Conservation (phyloP, 2,888 invertebrate species). For the Drosophila monieri region DNA sequence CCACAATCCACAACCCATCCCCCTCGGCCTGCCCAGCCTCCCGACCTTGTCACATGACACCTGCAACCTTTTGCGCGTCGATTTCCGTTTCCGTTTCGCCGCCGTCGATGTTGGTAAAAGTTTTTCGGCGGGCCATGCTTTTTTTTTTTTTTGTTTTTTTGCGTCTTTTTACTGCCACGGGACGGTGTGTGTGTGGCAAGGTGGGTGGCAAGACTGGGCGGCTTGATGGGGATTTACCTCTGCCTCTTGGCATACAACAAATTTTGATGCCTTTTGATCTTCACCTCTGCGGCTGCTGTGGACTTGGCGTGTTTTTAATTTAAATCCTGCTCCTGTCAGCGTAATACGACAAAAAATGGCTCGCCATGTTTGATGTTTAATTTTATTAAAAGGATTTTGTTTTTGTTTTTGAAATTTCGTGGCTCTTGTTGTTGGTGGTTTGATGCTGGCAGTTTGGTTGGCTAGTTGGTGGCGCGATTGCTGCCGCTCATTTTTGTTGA, state of each 20-base stretch:
- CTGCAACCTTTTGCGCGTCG: constrained; percentile 80
- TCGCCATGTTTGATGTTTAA: constrained; percentile 80
- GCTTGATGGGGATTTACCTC: constrained; percentile 21
- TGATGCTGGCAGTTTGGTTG: not conserved
- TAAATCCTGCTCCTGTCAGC: constrained; percentile 80
- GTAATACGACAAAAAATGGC: constrained; percentile 77
- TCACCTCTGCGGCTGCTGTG: constrained; percentile 63
- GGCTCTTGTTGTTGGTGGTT: not conserved
- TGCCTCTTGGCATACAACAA: constrained; percentile 48
- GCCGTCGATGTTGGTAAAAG: constrained; percentile 49
- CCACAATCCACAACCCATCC: not conserved
- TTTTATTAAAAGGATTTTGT: constrained; percentile 78
- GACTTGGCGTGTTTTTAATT: constrained; percentile 82
- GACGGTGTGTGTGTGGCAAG: constrained; percentile 7
- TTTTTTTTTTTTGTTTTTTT: constrained; percentile 43
- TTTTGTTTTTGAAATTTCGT: constrained; percentile 2
- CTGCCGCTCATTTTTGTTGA: constrained; percentile 35
- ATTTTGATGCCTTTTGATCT: constrained; percentile 79
- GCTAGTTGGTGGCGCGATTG: constrained; percentile 7
- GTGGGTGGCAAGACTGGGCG: constrained; percentile 8
- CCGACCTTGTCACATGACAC: constrained; percentile 76
- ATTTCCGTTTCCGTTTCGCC: constrained; percentile 78
- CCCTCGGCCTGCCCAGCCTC: constrained; percentile 9
- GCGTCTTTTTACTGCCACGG: constrained; percentile 11
- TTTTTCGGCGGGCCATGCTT: constrained; percentile 23